These are phyloP conservation scores for Ibycter americanus DNA, from an alignment of 2,797 vertebrate genomes.

Conservation along the genomic window DNA sequence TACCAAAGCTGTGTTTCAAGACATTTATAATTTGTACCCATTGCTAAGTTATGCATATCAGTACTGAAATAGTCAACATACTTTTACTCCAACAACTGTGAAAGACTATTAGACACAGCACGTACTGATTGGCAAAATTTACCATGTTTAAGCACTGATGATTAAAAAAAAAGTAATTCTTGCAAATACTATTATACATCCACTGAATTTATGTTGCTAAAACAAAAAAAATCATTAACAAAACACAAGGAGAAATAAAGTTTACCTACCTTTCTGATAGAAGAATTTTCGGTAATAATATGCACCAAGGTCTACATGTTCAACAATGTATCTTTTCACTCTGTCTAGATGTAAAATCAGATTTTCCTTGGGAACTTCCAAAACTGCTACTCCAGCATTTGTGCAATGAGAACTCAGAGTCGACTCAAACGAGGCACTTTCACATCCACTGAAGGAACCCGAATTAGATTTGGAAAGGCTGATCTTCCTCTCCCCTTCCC, in stretches of 20 bases:
- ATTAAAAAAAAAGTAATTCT: not conserved
- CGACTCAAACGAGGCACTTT: conserved; percentile 87
- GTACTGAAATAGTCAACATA: not conserved
- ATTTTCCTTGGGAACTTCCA: conserved; percentile 93
- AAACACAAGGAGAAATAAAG: not conserved
- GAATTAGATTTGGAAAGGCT: conserved; percentile 88
- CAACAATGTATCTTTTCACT: conserved; percentile 92
- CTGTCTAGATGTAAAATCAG: conserved; percentile 86
- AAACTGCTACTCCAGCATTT: conserved; percentile 92
- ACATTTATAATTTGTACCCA: not conserved
- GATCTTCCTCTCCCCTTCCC: conserved; percentile 87
- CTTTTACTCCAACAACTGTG: not conserved
- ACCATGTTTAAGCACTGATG: not conserved
- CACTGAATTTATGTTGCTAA: not conserved
- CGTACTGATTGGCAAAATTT: not conserved
- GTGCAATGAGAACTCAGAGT: conserved; percentile 90
- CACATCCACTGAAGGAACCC: conserved; percentile 86
- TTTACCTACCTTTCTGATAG: conserved; percentile 88
- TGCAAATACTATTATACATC: not conserved
- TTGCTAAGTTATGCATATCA: not conserved
- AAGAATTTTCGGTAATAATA: conserved; percentile 96
- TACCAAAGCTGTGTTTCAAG: not conserved
- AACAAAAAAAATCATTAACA: not conserved
- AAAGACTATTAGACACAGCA: not conserved
- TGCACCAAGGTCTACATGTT: conserved; percentile 94